Evolutionary conservation across 1,140 invertebrate genomes (phyloP).

Genomic region (Papilio dardanus): DNA sequence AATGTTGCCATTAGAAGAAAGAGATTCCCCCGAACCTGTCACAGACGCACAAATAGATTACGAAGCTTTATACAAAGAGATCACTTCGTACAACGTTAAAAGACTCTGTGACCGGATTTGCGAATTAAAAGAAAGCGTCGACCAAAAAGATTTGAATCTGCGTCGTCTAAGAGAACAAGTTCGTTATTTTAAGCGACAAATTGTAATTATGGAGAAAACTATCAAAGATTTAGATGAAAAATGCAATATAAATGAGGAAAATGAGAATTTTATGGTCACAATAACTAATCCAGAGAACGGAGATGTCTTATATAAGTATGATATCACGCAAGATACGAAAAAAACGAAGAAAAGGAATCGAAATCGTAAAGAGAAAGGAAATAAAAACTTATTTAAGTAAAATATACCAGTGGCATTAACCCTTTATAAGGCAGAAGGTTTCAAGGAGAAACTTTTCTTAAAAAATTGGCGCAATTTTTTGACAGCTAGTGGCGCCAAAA

Average conservation of each 20-base stretch:
- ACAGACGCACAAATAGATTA: constrained; percentile 19
- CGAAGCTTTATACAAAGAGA: constrained; percentile 5
- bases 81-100: neutral
- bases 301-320: neutral
- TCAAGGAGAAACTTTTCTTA: no score
- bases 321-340: neutral
- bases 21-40: neutral
- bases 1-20: neutral
- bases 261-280: neutral
- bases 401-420: no score
- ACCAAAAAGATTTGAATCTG: constrained; percentile 1
- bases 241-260: neutral
- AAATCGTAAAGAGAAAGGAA: neutral
- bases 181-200: constrained; percentile 16
- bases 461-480: no score
- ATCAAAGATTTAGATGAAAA: constrained; percentile 8
- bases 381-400: neutral
- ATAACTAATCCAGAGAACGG: neutral
- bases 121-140: constrained; percentile 17
- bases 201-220: neutral
- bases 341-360: constrained; percentile 13
- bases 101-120: neutral
- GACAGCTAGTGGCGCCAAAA: no score
- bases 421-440: no score
- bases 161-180: constrained; percentile 2